These are phyloP conservation scores for Physeter macrocephalus DNA, from an alignment of 2,113 vertebrate genomes.

Conservation along the genomic window DNA sequence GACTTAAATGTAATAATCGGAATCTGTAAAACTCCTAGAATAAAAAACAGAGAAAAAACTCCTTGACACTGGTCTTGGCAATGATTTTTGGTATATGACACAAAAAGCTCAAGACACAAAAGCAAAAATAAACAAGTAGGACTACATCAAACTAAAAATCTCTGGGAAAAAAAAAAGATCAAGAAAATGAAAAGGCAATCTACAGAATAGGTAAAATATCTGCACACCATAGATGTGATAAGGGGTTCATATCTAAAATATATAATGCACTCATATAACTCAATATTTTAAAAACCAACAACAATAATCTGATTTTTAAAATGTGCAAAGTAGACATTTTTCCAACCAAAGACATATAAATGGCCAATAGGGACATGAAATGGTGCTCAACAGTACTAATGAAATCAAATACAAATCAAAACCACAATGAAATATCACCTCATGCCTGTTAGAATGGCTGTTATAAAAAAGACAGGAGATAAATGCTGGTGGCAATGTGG, in stretches of 20 bases:
- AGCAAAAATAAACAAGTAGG: background rate
- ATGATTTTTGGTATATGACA: background rate
- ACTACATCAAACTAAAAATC: background rate
- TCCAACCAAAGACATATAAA: background rate
- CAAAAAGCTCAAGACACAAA: background rate
- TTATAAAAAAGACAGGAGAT: background rate
- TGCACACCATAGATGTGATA: background rate
- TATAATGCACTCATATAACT: background rate
- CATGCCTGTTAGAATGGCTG: background rate
- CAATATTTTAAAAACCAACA: background rate
- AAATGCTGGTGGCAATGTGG: background rate
- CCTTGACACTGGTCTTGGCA: background rate
- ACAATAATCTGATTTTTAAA: background rate
- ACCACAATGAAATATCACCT: background rate
- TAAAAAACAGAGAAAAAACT: background rate
- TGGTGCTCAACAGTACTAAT: background rate
- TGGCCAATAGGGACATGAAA: background rate
- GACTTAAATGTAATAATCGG: too few species aligned
- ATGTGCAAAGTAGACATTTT: background rate
- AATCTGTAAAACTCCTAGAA: too few species aligned
- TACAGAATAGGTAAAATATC: background rate
- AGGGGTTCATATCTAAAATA: background rate
- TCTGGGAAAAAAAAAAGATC: background rate
- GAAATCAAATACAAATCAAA: background rate
- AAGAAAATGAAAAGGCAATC: background rate